A percentile compares a stretch with the other conserved stretches of the same genome.
Evolutionary conservation across 2,113 vertebrate genomes (phyloP).

Genomic region (Aldabrachelys gigantea): DNA sequence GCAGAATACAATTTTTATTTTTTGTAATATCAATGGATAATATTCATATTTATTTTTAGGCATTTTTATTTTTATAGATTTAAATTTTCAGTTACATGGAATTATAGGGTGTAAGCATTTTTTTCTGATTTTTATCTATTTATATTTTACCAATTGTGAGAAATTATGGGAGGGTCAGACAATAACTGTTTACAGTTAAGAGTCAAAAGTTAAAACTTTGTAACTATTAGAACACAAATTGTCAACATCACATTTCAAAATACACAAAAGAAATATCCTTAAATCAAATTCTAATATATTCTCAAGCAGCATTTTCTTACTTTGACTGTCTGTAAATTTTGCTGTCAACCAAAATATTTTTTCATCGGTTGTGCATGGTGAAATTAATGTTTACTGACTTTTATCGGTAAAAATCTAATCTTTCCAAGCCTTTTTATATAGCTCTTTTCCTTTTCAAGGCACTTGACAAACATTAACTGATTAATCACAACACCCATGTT

Average conservation of each 20-base stretch:
- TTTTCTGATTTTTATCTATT: background rate
- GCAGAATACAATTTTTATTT: background rate
- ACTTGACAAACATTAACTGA: conserved; percentile 20
- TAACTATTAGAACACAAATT: background rate
- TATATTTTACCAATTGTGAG: background rate
- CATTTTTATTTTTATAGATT: background rate
- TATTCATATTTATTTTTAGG: background rate
- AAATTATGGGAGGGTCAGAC: background rate
- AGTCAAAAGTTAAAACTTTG: background rate
- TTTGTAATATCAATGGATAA: background rate
- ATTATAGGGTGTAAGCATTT: background rate
- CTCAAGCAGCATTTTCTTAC: background rate
- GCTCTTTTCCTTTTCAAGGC: background rate
- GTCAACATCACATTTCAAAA: background rate
- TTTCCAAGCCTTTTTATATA: background rate
- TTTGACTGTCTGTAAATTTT: background rate
- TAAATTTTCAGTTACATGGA: background rate
- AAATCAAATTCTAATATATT: background rate
- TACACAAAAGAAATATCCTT: background rate
- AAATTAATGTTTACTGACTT: background rate
- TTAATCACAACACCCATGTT: background rate
- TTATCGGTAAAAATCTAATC: background rate
- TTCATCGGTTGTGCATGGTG: background rate
- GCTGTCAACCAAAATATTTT: background rate
- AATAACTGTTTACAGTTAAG: background rate